A percentile compares a stretch with the other conserved stretches of the same genome.
phyloP scores from a whole-genome alignment of 1,140 invertebrate genomes.

The Drosophila tropicalis region DNA sequence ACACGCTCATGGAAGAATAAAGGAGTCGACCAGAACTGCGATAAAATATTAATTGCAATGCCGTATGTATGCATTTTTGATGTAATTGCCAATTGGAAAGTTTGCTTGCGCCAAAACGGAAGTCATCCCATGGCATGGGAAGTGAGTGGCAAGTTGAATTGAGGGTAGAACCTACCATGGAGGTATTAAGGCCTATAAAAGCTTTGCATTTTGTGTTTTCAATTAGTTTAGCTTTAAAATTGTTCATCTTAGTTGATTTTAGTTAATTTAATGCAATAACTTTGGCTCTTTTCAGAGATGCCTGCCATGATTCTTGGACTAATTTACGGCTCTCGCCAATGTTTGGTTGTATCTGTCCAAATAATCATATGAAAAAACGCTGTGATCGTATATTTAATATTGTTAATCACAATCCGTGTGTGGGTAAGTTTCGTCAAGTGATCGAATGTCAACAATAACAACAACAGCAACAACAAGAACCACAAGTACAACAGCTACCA shows the following conservation, averaged over 20 bases:
- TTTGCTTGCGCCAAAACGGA: conserved; percentile 65
- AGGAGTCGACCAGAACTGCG: conserved; percentile 38
- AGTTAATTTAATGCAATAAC: conserved; percentile 59
- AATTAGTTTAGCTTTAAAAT: not conserved
- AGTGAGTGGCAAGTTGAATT: not conserved
- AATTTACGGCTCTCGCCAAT: conserved; percentile 92
- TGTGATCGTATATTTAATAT: conserved; percentile 93
- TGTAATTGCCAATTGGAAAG: conserved; percentile 80
- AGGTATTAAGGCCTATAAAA: not conserved
- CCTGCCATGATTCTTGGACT: conserved; percentile 92
- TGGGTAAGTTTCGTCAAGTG: conserved; percentile 88
- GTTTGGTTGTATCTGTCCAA: conserved; percentile 95
- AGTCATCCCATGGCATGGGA: conserved; percentile 38
- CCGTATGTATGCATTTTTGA: conserved; percentile 75
- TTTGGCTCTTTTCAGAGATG: conserved; percentile 85
- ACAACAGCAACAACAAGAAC: conserved; percentile 22
- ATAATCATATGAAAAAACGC: conserved; percentile 92
- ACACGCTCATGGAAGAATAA: not conserved
- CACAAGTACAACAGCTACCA: not conserved
- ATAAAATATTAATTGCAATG: conserved; percentile 81
- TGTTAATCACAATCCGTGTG: conserved; percentile 95
- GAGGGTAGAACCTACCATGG: not conserved
- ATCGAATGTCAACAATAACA: conserved; percentile 23
- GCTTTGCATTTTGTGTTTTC: conserved; percentile 32
- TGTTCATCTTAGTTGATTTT: conserved; percentile 38